Percentiles rank a stretch among this genome's conserved stretches.
Conservation (phyloP, 2,113 vertebrate genomes). For the Rafetus swinhoei region DNA sequence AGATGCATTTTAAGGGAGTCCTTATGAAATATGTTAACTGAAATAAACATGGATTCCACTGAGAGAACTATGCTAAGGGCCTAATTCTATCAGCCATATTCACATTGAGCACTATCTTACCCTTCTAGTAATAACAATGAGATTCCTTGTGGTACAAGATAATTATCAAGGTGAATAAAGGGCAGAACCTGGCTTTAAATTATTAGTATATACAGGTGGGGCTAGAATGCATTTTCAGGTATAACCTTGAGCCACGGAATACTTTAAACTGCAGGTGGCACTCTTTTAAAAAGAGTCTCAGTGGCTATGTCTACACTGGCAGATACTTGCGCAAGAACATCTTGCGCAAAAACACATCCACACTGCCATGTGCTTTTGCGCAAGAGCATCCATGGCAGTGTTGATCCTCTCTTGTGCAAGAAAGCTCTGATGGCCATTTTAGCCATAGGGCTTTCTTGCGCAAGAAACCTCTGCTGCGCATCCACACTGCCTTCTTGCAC, state of each 20-base stretch:
- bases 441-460: too few species aligned
- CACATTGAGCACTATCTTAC: background rate
- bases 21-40: background rate
- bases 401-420: too few species aligned
- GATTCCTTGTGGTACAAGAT: background rate
- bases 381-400: too few species aligned
- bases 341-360: too few species aligned
- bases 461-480: too few species aligned
- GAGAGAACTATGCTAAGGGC: rapidly evolving
- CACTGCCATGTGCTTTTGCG: too few species aligned
- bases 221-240: background rate
- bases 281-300: background rate
- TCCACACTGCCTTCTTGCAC: too few species aligned
- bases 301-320: too few species aligned
- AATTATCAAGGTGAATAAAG: background rate
- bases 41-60: background rate
- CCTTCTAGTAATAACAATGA: background rate
- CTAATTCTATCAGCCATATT: background rate
- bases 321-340: too few species aligned
- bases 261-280: background rate
- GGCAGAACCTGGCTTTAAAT: background rate
- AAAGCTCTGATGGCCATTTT: too few species aligned
- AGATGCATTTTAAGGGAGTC: background rate
- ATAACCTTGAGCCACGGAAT: background rate
- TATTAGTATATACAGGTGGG: background rate